Evolutionary conservation across 2,888 invertebrate species (phyloP).

Genomic region (Odiellus spinosus): DNA sequence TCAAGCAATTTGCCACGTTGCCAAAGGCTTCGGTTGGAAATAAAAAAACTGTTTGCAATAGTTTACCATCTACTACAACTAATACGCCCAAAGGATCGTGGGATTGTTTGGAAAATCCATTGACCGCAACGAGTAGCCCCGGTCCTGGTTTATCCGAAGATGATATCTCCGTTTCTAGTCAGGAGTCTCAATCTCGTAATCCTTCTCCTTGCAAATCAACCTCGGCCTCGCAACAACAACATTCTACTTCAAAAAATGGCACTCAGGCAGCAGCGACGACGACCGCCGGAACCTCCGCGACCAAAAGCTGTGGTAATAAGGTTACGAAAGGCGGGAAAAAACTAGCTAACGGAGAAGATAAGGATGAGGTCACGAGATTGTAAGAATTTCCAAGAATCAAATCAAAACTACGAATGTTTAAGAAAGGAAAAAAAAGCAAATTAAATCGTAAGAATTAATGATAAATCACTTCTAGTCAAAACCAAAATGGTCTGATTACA

Average conservation of each 20-base stretch:
- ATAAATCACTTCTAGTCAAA: too few species aligned
- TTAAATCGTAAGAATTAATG: too few species aligned
- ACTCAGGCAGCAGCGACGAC: too few species aligned
- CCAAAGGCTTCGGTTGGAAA: slow-evolving; percentile 13
- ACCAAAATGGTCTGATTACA: too few species aligned
- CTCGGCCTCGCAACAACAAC: slow-evolving; percentile 4
- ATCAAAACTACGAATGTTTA: too few species aligned
- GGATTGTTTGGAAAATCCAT: slow-evolving; percentile 16
- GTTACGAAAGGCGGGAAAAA: slow-evolving; percentile 11
- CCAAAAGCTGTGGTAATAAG: too few species aligned
- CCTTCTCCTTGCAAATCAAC: slow-evolving; percentile 11
- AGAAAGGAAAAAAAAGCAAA: too few species aligned
- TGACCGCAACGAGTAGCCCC: slow-evolving; percentile 5
- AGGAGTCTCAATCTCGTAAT: slow-evolving; percentile 11
- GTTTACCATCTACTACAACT: slow-evolving; percentile 7
- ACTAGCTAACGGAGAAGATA: slow-evolving; percentile 7
- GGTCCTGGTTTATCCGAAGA: slow-evolving; percentile 6
- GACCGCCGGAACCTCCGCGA: too few species aligned
- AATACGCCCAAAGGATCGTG: slow-evolving; percentile 14
- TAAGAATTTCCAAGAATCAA: slow-evolving; percentile 1
- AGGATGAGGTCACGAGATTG: slow-evolving; percentile 16
- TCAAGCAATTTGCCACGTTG: slow-evolving; percentile 14
- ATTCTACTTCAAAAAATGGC: too few species aligned
- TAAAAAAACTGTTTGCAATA: slow-evolving; percentile 5
- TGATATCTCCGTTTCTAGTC: slow-evolving; percentile 6